These are phyloP conservation scores for Brevimyrus niger DNA, from an alignment of 2,113 vertebrate species.

Conservation along the genomic window DNA sequence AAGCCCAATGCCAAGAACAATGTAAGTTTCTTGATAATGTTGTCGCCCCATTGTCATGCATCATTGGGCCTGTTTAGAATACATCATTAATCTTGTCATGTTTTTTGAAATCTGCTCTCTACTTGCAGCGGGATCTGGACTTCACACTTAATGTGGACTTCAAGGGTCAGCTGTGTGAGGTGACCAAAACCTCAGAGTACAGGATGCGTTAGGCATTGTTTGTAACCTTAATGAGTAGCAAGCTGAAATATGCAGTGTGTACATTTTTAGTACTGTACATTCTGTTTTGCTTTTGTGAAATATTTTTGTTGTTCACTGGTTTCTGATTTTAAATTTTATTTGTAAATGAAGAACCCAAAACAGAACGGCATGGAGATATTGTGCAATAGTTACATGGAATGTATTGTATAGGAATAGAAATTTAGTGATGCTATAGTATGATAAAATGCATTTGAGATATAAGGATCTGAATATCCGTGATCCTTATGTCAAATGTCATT, in stretches of 20 bases:
- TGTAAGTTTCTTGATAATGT: conserved; percentile 52
- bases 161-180: conserved; percentile 84
- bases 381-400: conserved; percentile 41
- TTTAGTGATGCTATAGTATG: not conserved
- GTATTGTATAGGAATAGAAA: conserved; percentile 14
- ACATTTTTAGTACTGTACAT: conserved; percentile 11
- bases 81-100: not conserved
- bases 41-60: not conserved
- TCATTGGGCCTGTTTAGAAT: not conserved
- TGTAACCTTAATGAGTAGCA: conserved; percentile 25
- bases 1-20: conserved; percentile 89
- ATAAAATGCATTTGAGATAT: not conserved
- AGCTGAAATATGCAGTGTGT: conserved; percentile 23
- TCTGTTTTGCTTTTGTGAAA: conserved; percentile 31
- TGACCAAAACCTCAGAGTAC: conserved; percentile 85
- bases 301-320: conserved; percentile 32
- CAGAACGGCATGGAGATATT: conserved; percentile 29
- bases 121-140: conserved; percentile 79
- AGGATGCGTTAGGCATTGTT: conserved; percentile 70
- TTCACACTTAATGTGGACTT: conserved; percentile 87
- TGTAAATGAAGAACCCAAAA: conserved; percentile 22
- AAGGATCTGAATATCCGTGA: not conserved
- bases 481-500: not conserved
- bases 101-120: not conserved
- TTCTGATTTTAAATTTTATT: conserved; percentile 38